Evolutionary conservation across 2,888 invertebrate genomes (phyloP), one percentile per base, ranked within the genome.

Genomic region (Furcula furcula): DNA sequence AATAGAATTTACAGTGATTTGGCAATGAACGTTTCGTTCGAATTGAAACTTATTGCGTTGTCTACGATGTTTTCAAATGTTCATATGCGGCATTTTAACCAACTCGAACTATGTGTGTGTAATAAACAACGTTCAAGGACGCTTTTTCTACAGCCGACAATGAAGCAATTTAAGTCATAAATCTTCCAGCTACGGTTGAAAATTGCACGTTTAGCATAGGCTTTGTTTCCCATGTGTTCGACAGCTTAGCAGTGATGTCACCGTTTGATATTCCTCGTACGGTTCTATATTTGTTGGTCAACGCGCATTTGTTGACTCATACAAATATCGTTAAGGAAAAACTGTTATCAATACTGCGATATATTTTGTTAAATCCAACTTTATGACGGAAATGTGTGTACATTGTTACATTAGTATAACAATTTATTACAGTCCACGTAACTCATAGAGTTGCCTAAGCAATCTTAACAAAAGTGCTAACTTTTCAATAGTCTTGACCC

Each of bases 261-360:
- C 72, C 77, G 70, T 76, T 81, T 77, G 75, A 84, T 85, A 86
- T 83, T 79, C 77, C 62, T 71, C 55, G 63, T 70, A 45, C 40
- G 46, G 53, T 37, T 48, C 49, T 45, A 67, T 68, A 69, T 74
- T 70, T 63, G 69, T 55, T 70, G 76, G 71, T 67, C 64, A 71
- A 60, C 56, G 63, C 32, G 65, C 65, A 59, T 49, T 44, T 63
- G 71, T 75, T 76, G 76, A 79, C 72, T 83, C 76, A 76, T 52
- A n/a, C n/a, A n/a, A n/a, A n/a, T n/a, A 63, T 63, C 53, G 55
- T 59, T 56, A 65, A 65, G 69, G 71, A 70, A 74, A 71, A 74
- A 63, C 46, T 51, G 33, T 56, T 59, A 58, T 58, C 47, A 51
- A n/a, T n/a, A n/a, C n/a, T n/a, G n/a, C n/a, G n/a, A n/a, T n/a